Evolutionary conservation across 1,140 invertebrate genomes (phyloP).

Genomic region (Centruroides sculpturatus): DNA sequence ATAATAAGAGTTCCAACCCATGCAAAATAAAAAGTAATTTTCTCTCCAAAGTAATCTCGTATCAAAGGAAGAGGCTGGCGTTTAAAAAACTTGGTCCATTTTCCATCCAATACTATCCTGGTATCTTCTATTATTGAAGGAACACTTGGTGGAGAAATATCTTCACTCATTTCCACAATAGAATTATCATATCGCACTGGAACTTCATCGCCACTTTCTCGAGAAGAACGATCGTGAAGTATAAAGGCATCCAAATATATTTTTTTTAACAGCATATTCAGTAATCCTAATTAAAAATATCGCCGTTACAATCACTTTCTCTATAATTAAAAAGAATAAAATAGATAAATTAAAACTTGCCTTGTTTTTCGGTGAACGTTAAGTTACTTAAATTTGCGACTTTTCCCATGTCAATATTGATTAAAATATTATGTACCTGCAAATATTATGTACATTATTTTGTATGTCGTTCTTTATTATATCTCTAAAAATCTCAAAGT

Average conservation of each 20-base stretch:
- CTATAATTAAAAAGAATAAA: no score
- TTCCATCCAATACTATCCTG: background rate
- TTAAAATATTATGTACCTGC: no score
- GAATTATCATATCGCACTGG: background rate
- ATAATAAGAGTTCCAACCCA: conserved; percentile 29
- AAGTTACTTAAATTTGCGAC: no score
- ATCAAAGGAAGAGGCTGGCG: conserved; percentile 7
- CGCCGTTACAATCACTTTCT: no score
- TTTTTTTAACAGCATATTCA: conserved; percentile 26
- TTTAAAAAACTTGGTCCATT: conserved; percentile 1
- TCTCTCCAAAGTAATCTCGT: conserved; percentile 34
- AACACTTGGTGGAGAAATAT: background rate
- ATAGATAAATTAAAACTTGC: background rate
- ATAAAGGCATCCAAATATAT: conserved; percentile 27
- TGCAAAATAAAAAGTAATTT: conserved; percentile 34
- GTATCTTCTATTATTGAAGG: background rate
- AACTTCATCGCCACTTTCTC: conserved; percentile 6
- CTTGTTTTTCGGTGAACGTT: no score
- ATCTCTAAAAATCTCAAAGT: no score
- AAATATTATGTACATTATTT: no score
- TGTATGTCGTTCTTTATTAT: no score
- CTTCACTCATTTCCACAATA: background rate
- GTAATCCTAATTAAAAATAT: conserved; percentile 22
- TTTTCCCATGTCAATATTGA: no score
- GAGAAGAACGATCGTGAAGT: conserved; percentile 27